phyloP scores from a whole-genome alignment of 2,113 vertebrate species.

The Proteles cristata region DNA sequence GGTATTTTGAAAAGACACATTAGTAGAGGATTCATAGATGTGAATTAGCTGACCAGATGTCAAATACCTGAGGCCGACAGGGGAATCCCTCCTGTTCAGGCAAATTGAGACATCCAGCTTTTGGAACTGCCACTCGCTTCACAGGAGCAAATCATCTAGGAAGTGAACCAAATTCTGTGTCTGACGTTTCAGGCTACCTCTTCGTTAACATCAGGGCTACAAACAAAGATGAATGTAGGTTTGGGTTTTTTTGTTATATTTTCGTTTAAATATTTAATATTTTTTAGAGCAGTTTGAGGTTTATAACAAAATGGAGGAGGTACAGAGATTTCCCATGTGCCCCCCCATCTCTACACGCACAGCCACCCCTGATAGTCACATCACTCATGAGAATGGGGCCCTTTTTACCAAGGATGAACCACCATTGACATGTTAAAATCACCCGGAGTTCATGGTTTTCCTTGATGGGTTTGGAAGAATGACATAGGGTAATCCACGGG shows the following conservation, averaged over 20 bases:
- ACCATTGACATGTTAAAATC: too few relatives aligned
- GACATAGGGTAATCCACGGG: neutral
- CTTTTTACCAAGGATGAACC: neutral
- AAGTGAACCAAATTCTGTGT: neutral
- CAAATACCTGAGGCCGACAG: neutral
- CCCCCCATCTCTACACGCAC: neutral
- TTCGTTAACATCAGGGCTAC: neutral
- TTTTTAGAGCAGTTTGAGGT: neutral
- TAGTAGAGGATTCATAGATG: neutral
- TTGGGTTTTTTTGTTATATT: neutral
- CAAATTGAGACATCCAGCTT: neutral
- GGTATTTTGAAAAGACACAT: neutral
- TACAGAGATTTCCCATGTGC: neutral
- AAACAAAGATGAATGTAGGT: neutral
- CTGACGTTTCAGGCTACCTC: neutral
- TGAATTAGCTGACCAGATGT: neutral
- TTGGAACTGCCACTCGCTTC: neutral
- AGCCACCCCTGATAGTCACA: neutral
- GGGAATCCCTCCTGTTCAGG: neutral
- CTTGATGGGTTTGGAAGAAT: neutral
- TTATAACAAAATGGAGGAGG: neutral
- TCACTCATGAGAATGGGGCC: neutral
- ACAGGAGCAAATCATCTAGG: neutral
- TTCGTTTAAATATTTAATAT: neutral
- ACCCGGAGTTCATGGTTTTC: neutral